Evolutionary conservation across 2,113 vertebrate species (phyloP).

Genomic region (Pitta sordida): DNA sequence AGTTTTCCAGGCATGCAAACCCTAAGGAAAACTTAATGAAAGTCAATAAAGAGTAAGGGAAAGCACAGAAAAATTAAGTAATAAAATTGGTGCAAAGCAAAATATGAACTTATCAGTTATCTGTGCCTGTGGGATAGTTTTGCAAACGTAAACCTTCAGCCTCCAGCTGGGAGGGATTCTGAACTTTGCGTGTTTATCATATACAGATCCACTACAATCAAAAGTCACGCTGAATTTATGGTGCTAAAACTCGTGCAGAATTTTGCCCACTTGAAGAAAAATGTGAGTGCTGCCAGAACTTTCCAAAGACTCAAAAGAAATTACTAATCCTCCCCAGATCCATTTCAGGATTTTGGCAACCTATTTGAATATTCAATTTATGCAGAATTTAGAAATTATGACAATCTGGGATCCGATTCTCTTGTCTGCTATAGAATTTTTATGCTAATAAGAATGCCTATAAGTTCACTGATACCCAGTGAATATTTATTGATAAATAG

Average conservation of each 20-base stretch:
- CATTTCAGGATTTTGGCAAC: neutral
- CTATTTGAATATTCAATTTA: neutral
- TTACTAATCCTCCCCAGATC: neutral
- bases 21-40: constrained; percentile 64
- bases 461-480: neutral
- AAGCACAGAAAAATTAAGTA: constrained; percentile 63
- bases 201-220: neutral
- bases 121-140: constrained; percentile 47
- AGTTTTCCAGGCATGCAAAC: constrained; percentile 45
- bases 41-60: constrained; percentile 55
- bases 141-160: constrained; percentile 51
- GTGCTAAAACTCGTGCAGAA: neutral
- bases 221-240: neutral
- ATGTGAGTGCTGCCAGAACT: neutral
- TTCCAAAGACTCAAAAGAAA: constrained; percentile 8
- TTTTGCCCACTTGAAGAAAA: neutral
- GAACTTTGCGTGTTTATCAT: neutral
- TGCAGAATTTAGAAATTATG: neutral
- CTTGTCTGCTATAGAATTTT: neutral
- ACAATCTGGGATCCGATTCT: neutral
- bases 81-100: constrained; percentile 67
- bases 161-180: neutral
- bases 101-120: constrained; percentile 65
- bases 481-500: neutral
- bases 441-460: neutral